Evolutionary conservation across 2,888 invertebrate species (phyloP).

Genomic region (Macrophya alboannulata): DNA sequence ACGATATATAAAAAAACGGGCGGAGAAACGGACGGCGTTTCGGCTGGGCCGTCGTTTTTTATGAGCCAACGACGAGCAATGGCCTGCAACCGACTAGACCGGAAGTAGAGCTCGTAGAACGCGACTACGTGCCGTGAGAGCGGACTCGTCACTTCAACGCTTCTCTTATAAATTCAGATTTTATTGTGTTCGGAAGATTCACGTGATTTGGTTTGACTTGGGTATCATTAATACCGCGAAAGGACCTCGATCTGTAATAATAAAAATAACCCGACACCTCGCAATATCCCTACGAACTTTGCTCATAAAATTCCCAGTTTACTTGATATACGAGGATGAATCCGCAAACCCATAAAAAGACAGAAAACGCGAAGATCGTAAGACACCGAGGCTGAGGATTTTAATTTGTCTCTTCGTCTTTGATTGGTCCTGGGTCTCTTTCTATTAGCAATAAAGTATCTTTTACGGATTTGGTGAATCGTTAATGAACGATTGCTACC

Average conservation of each 20-base stretch:
- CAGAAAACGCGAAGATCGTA: constrained; percentile 26
- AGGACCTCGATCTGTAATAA: background rate
- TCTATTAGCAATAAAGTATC: constrained; percentile 76
- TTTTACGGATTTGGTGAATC: constrained; percentile 25
- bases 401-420: background rate
- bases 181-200: background rate
- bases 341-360: constrained; percentile 51
- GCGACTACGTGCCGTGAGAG: constrained; percentile 49
- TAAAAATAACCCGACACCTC: background rate
- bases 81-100: constrained; percentile 41
- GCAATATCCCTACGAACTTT: background rate
- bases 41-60: constrained; percentile 47
- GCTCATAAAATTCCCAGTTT: constrained; percentile 63
- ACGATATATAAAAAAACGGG: constrained; percentile 51
- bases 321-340: constrained; percentile 62
- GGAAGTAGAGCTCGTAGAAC: constrained; percentile 48
- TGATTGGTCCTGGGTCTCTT: constrained; percentile 60
- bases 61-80: constrained; percentile 31
- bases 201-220: background rate
- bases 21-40: constrained; percentile 44
- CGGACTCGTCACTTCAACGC: constrained; percentile 47
- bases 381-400: background rate
- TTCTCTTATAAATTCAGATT: constrained; percentile 30
- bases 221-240: background rate
- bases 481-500: background rate